Evolutionary conservation across 2,113 vertebrate genomes (phyloP).

Genomic region (Saccopteryx bilineata): DNA sequence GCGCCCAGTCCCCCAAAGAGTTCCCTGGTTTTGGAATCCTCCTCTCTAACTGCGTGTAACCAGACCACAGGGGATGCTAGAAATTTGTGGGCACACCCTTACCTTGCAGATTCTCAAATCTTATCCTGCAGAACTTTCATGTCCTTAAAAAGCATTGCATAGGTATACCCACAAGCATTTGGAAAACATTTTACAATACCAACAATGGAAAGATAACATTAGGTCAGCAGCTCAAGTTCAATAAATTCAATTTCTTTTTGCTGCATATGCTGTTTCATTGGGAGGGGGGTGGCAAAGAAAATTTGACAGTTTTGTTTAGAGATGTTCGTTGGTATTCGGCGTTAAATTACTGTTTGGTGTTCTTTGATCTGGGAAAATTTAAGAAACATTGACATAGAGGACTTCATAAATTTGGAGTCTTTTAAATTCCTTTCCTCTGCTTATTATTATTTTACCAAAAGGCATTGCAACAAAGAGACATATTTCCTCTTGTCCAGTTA

Average conservation of each 20-base stretch:
- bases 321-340: background rate
- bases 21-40: slow-evolving; percentile 51
- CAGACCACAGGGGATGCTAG: slow-evolving; percentile 66
- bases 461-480: background rate
- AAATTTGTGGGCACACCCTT: background rate
- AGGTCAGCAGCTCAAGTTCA: background rate
- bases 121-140: background rate
- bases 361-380: slow-evolving; percentile 44
- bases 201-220: slow-evolving; percentile 14
- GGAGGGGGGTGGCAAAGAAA: background rate
- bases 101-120: slow-evolving; percentile 6
- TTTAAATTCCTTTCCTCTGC: slow-evolving; percentile 15
- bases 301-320: background rate
- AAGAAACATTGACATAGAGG: background rate
- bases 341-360: slow-evolving; percentile 56
- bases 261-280: background rate
- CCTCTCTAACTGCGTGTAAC: slow-evolving; percentile 29
- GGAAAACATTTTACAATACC: slow-evolving; percentile 50
- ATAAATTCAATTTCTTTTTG: slow-evolving; percentile 26
- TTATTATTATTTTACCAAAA: slow-evolving; percentile 46
- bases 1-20: slow-evolving; percentile 17
- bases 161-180: background rate
- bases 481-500: slow-evolving; percentile 9
- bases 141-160: background rate
- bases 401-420: background rate